A percentile compares a stretch with the other conserved stretches of the same genome.
These are phyloP conservation scores for Emydocephalus ijimae DNA, from an alignment of 2,113 vertebrate genomes.

Conservation along the genomic window DNA sequence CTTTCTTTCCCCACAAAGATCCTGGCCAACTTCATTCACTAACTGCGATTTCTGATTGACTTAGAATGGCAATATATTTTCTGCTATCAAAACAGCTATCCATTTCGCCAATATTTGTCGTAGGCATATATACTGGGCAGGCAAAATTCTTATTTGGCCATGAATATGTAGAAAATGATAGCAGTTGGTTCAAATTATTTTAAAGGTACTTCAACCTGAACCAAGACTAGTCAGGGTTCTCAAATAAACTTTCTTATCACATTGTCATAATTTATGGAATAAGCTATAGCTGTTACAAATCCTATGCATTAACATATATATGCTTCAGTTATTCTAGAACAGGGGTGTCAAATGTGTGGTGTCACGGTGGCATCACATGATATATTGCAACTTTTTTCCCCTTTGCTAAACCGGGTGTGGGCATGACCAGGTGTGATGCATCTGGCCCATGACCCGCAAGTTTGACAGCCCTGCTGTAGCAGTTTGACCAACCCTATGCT, in stretches of 20 bases:
- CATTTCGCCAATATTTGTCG: not conserved
- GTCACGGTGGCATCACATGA: too few species aligned
- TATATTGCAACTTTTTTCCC: too few species aligned
- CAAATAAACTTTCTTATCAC: not conserved
- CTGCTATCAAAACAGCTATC: not conserved
- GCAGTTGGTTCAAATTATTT: not conserved
- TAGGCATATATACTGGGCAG: not conserved
- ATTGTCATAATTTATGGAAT: constrained; percentile 16
- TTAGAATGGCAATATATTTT: not conserved
- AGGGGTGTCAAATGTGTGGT: too few species aligned
- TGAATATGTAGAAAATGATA: not conserved
- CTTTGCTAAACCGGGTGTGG: too few species aligned
- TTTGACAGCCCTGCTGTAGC: not conserved
- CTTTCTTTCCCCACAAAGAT: not conserved
- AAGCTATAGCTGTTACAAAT: not conserved
- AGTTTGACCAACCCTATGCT: not conserved
- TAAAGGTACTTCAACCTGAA: not conserved
- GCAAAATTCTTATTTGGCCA: not conserved
- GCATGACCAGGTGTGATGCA: too few species aligned
- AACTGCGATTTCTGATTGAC: not conserved
- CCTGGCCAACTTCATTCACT: not conserved
- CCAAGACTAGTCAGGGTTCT: not conserved
- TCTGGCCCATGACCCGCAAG: too few species aligned
- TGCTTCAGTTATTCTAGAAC: not conserved
- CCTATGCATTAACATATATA: not conserved